Evolutionary conservation across 2,888 invertebrate genomes (phyloP).

Genomic region (Netelia virgata): DNA sequence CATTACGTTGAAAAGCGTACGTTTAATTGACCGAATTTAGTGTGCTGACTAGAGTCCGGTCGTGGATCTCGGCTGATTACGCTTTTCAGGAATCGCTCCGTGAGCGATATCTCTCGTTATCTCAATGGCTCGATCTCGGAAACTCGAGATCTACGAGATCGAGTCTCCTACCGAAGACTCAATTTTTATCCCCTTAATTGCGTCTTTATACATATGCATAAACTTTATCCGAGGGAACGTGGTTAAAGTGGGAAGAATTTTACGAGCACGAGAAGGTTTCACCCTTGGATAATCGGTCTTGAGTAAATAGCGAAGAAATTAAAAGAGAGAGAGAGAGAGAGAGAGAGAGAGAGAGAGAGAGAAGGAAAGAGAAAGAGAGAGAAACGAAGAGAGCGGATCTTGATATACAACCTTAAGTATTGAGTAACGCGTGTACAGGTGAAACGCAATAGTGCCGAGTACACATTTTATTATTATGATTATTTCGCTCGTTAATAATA

Average conservation of each 20-base stretch:
- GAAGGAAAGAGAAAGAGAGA: not conserved
- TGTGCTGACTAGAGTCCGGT: constrained; percentile 16
- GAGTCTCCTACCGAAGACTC: not conserved
- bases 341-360: not conserved
- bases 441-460: not conserved
- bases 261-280: not conserved
- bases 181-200: not conserved
- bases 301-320: not conserved
- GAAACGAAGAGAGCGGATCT: constrained; percentile 12
- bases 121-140: constrained; percentile 33
- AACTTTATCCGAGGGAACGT: not conserved
- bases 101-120: constrained; percentile 29
- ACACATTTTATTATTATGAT: not conserved
- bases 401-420: not conserved
- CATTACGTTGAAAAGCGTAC: not conserved
- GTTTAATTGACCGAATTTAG: constrained; percentile 49
- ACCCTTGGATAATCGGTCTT: constrained; percentile 46
- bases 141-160: constrained; percentile 32
- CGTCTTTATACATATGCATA: constrained; percentile 12
- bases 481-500: constrained; percentile 47
- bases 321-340: not conserved
- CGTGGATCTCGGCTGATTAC: constrained; percentile 16
- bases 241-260: not conserved
- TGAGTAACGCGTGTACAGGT: constrained; percentile 19
- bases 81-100: constrained; percentile 15